These are phyloP conservation scores for Philopotamus ludificatus DNA, from an alignment of 1,140 invertebrate species.

Conservation along the genomic window DNA sequence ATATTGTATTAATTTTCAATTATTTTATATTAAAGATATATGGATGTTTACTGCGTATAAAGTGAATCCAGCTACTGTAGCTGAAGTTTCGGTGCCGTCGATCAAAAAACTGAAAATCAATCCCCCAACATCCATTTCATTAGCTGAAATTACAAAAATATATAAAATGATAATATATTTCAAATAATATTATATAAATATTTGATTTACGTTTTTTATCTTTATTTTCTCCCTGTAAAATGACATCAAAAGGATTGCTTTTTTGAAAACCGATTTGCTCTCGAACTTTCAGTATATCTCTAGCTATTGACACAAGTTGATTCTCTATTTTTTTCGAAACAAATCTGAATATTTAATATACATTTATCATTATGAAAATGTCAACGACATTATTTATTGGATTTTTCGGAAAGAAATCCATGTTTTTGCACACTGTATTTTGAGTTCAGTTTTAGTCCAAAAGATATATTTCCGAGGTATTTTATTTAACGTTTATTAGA, in stretches of 20 bases:
- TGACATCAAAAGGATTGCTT: slow-evolving; percentile 34
- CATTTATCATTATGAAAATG: background rate
- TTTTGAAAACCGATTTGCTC: slow-evolving; percentile 22
- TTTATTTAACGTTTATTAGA: no score
- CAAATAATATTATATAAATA: background rate
- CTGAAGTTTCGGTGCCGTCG: slow-evolving; percentile 38
- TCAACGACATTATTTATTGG: no score
- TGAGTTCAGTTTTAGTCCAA: no score
- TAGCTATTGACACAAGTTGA: slow-evolving; percentile 14
- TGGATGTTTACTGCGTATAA: slow-evolving; percentile 28
- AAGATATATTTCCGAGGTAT: no score
- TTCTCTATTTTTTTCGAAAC: slow-evolving; percentile 18
- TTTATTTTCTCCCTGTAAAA: slow-evolving; percentile 16
- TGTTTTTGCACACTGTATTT: no score
- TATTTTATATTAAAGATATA: background rate
- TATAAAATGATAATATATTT: background rate
- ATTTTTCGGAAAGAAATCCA: no score
- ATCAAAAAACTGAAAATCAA: slow-evolving; percentile 30
- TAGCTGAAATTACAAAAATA: background rate
- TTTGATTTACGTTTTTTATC: background rate
- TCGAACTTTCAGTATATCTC: slow-evolving; percentile 21
- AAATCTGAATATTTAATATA: slow-evolving; percentile 20
- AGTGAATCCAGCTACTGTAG: slow-evolving; percentile 23
- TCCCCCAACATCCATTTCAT: slow-evolving; percentile 20
- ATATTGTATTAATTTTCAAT: background rate